Conservation (phyloP, 1,140 invertebrate species). For the Eciton burchellii region DNA sequence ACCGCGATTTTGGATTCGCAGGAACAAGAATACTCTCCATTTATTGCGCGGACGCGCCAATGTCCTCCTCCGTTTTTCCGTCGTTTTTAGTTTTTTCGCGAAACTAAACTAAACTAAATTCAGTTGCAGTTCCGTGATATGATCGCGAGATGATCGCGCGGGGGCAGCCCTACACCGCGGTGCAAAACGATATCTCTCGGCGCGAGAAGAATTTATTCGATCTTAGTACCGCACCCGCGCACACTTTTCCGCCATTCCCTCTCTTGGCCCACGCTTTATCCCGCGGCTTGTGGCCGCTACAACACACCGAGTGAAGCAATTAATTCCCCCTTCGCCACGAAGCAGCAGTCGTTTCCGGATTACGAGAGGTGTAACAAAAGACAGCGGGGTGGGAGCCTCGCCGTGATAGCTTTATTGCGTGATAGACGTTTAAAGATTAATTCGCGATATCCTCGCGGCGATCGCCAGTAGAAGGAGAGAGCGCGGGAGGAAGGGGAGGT, state of each 20-base stretch:
- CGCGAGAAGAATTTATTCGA: background rate
- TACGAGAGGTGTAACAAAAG: constrained; percentile 54
- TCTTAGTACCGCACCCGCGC: background rate
- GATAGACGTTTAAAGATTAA: constrained; percentile 69
- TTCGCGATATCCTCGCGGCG: constrained; percentile 55
- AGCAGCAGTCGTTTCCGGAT: constrained; percentile 16
- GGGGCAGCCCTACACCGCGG: background rate
- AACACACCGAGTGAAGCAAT: constrained; percentile 24
- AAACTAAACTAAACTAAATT: background rate
- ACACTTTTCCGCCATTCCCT: background rate
- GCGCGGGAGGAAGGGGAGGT: constrained; percentile 26
- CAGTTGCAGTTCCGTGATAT: background rate
- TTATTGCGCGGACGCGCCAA: no score
- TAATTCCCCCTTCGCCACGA: constrained; percentile 16
- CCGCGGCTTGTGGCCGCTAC: background rate
- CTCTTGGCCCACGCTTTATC: background rate
- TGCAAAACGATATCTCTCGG: background rate
- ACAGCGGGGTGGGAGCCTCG: constrained; percentile 15
- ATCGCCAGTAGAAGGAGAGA: constrained; percentile 42
- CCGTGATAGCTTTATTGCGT: constrained; percentile 61
- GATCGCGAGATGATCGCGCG: background rate
- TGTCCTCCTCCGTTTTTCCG: background rate
- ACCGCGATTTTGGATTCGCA: background rate
- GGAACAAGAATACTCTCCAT: background rate
- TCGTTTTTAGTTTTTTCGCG: no score